Percentiles rank a stretch among this genome's conserved stretches.
These are phyloP conservation scores for Dinocampus coccinellae DNA, from an alignment of 2,888 invertebrate genomes.

Conservation along the genomic window DNA sequence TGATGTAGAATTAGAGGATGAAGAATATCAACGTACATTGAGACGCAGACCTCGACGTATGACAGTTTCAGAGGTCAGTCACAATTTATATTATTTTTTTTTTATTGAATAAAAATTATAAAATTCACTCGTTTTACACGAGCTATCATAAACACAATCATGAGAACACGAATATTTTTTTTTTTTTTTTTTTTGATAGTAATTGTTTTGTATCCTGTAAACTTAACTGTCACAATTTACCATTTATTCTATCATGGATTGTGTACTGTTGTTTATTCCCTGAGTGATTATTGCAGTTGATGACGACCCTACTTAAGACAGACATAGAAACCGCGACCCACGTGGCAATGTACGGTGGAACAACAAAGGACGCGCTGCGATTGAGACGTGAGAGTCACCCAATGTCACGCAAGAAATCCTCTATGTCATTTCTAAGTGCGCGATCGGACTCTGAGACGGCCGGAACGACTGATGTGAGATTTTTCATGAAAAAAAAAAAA, in stretches of 20 bases:
- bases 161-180: not conserved
- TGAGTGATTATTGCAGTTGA: constrained; percentile 73
- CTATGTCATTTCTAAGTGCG: constrained; percentile 68
- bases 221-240: not conserved
- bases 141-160: not conserved
- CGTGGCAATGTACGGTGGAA: constrained; percentile 68
- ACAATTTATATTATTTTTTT: too few species aligned
- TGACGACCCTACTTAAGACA: constrained; percentile 83
- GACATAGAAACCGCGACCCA: constrained; percentile 76
- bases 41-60: constrained; percentile 66
- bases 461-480: constrained; percentile 67
- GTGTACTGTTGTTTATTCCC: constrained; percentile 20
- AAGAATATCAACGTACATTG: constrained; percentile 66
- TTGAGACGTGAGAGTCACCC: constrained; percentile 66
- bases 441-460: constrained; percentile 67
- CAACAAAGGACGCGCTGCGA: constrained; percentile 65
- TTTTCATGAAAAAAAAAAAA: constrained; percentile 37
- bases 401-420: constrained; percentile 68
- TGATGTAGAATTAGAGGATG: constrained; percentile 73
- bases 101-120: not conserved
- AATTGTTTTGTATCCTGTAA: not conserved
- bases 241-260: constrained; percentile 1
- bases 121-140: constrained; percentile 1
- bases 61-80: constrained; percentile 68
- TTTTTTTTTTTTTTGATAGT: not conserved